These are phyloP conservation scores for Smutsia gigantea DNA, from an alignment of 2,797 vertebrate genomes.

Conservation along the genomic window DNA sequence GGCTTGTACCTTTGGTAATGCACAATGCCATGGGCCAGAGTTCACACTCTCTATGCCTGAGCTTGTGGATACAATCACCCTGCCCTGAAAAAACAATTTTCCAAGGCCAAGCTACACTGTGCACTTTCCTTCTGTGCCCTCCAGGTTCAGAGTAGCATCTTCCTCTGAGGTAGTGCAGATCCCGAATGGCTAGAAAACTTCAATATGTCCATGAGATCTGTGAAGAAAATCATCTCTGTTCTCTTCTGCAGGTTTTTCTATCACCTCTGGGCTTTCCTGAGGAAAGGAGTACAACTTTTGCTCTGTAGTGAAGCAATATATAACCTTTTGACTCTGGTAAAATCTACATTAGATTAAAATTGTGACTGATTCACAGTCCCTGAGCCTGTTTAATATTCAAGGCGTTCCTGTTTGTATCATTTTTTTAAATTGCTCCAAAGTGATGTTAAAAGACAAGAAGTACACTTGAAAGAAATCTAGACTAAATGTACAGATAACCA, in stretches of 20 bases:
- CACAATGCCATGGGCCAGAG: neutral
- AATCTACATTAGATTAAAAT: neutral
- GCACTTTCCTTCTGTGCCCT: neutral
- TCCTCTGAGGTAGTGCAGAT: neutral
- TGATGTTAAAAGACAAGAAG: neutral
- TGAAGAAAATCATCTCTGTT: neutral
- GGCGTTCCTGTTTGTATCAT: neutral
- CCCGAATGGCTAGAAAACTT: neutral
- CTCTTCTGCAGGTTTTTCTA: neutral
- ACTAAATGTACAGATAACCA: conserved; percentile 68
- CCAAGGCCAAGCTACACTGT: neutral
- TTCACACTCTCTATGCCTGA: neutral
- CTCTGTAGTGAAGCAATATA: neutral
- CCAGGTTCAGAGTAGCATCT: neutral
- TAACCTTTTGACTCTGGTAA: conserved; percentile 20
- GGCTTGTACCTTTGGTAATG: neutral
- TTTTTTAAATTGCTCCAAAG: conserved; percentile 6
- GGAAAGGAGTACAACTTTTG: neutral
- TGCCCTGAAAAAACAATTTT: neutral
- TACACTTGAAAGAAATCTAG: conserved; percentile 2
- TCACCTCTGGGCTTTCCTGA: neutral
- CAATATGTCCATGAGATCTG: neutral
- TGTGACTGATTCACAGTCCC: neutral
- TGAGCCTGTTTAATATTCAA: neutral
- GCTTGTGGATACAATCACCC: neutral